Evolutionary conservation across 2,797 vertebrate species (phyloP).

Genomic region (Etheostoma nigrum): DNA sequence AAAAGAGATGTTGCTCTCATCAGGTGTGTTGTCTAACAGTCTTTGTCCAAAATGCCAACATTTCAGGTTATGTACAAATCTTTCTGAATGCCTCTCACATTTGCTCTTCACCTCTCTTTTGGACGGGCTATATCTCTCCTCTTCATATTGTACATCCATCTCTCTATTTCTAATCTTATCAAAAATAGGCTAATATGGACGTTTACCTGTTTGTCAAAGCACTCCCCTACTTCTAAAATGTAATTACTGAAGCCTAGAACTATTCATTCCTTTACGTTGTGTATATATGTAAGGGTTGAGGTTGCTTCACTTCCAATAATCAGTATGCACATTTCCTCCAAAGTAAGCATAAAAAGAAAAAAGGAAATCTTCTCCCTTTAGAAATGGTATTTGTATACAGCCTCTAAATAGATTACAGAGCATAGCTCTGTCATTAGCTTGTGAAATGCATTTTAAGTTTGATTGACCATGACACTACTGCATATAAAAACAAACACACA

Average conservation of each 20-base stretch:
- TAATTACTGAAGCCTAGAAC: not conserved
- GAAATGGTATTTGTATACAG: not conserved
- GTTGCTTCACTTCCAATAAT: conserved; percentile 9
- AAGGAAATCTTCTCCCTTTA: not conserved
- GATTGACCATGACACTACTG: conserved; percentile 3
- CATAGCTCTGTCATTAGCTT: not conserved
- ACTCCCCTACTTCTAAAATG: not conserved
- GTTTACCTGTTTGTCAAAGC: not conserved
- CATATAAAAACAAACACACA: conserved; percentile 9
- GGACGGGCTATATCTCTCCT: conserved; percentile 24
- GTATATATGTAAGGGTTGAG: not conserved
- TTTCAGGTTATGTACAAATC: conserved; percentile 19
- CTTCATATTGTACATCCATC: conserved; percentile 19
- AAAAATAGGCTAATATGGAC: not conserved
- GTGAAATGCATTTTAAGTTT: conserved; percentile 14
- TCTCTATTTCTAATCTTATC: not conserved
- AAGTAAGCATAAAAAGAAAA: not conserved
- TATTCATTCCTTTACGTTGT: not conserved
- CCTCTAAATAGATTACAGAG: not conserved
- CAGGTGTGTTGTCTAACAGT: conserved; percentile 18
- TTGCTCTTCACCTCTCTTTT: conserved; percentile 12
- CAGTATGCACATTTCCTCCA: not conserved
- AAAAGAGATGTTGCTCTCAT: conserved; percentile 22
- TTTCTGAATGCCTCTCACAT: not conserved
- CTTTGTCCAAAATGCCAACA: not conserved